Base-by-base conservation (phyloP, 2,888 invertebrate species). In the Drosophila anceps region DNA sequence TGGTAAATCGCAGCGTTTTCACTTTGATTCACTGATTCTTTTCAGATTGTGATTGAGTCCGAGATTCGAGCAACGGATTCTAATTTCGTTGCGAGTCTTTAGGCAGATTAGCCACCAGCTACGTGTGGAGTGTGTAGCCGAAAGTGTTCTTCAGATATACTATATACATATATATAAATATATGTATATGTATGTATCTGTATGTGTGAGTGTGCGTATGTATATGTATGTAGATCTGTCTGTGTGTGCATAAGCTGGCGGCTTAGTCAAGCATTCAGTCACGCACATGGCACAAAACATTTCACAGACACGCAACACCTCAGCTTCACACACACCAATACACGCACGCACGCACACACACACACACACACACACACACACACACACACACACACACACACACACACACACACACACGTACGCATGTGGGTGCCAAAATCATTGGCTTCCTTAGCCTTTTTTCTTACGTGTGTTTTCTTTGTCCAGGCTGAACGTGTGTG, bases 271-370 rank as follows among this genome's bases (percentile, higher is more conserved):
- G 66, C 78, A 82, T 80, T 83, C 77, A 79, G 88, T 88, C 84
- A 84, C 85, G 84, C 84, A 84, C 88, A 72, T 70, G 86, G 70
- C 59, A 74, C 59, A 75, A 76, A 81, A 77, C 77, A 85, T 84
- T 85, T 86, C 83, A 77, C 83, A 81, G 77, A 75, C 88, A 84
- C 83, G 88, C 85, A 83, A 85, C 84, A 79, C 80, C 84, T 85
- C 68, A 59, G 46, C 74, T 51, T 55, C 50, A 41, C 54, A 62
- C 67, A 71, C 66, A 33, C 31, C n/a, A n/a, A n/a, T n/a, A 39
- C 43, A 20, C 67, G 18, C 41, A 51, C 3, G 15, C 53, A 69
- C 58, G 24, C 24, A 24, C 24, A 24, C 24, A 24, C 24, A 24
- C 4, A 24, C 4, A 24, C 24, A 24, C 24, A 24, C 24, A 24